phyloP scores from a whole-genome alignment of 2,797 vertebrate genomes.

The Chaunax sp. region DNA sequence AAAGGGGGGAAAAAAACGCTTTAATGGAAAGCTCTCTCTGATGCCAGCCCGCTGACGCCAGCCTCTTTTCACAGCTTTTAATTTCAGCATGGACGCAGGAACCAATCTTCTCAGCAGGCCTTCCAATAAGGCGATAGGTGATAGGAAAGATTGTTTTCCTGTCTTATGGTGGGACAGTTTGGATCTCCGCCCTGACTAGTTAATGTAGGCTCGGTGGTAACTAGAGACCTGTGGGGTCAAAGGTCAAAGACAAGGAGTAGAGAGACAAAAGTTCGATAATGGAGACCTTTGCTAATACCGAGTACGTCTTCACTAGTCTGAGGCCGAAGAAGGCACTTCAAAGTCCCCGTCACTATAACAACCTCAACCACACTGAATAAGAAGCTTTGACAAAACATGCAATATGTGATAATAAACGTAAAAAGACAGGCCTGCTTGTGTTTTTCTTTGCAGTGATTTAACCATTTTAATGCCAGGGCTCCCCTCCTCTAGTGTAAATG shows the following conservation, averaged over 20 bases:
- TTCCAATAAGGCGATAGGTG: constrained; percentile 57
- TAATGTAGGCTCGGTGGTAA: constrained; percentile 50
- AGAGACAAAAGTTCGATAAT: constrained; percentile 30
- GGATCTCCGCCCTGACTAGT: constrained; percentile 30
- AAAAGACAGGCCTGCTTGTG: neutral
- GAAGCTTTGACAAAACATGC: neutral
- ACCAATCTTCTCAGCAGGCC: constrained; percentile 51
- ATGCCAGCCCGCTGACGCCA: constrained; percentile 17
- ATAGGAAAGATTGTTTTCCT: constrained; percentile 51
- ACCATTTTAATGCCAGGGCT: neutral
- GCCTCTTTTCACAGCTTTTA: constrained; percentile 44
- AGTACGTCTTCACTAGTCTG: constrained; percentile 10
- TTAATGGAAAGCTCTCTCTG: constrained; percentile 46
- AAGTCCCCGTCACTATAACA: neutral
- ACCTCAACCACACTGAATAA: too few relatives aligned
- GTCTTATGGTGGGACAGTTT: constrained; percentile 41
- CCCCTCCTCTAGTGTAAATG: neutral
- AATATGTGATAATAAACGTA: neutral
- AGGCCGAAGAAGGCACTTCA: neutral
- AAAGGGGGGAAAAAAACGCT: constrained; percentile 21
- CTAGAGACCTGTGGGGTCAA: constrained; percentile 44
- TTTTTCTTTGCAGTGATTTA: too few relatives aligned
- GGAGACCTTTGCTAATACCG: constrained; percentile 18
- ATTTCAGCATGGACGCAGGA: constrained; percentile 52
- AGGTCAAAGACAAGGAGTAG: constrained; percentile 46